phyloP scores from a whole-genome alignment of 2,888 invertebrate species.

The Seira musarum region DNA sequence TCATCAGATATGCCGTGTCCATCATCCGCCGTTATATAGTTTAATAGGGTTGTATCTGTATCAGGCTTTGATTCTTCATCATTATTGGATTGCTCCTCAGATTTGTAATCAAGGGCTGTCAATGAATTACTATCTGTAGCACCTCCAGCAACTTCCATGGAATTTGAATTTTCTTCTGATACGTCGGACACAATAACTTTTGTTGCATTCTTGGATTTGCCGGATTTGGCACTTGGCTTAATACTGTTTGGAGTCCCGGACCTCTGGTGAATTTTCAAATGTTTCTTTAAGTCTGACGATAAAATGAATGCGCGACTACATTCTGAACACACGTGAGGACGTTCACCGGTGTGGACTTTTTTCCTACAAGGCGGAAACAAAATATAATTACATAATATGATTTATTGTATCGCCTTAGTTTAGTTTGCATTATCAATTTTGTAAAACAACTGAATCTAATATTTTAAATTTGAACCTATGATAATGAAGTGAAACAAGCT shows the following conservation, averaged over 20 bases:
- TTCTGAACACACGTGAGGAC: constrained; percentile 66
- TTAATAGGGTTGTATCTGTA: too few species aligned
- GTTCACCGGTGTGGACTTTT: constrained; percentile 69
- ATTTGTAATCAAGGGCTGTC: neutral
- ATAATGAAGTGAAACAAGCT: constrained; percentile 68
- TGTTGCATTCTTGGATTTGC: constrained; percentile 24
- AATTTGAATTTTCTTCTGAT: neutral
- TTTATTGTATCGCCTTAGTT: too few species aligned
- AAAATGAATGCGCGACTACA: constrained; percentile 67
- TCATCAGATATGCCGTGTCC: constrained; percentile 3
- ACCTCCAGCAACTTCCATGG: neutral
- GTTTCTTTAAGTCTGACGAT: constrained; percentile 69
- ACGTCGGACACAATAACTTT: too few species aligned
- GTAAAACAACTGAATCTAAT: too few species aligned
- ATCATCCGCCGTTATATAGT: neutral
- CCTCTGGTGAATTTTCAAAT: constrained; percentile 61
- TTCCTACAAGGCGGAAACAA: constrained; percentile 61
- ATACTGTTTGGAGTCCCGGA: constrained; percentile 34
- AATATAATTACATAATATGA: too few species aligned
- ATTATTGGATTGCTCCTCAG: neutral
- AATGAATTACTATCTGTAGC: neutral
- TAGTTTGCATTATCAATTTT: too few species aligned
- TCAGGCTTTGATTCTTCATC: too few species aligned
- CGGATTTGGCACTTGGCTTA: constrained; percentile 24
- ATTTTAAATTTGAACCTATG: constrained; percentile 66